phyloP scores from a whole-genome alignment of 1,140 invertebrate genomes.

The Drosophila kepulauana region DNA sequence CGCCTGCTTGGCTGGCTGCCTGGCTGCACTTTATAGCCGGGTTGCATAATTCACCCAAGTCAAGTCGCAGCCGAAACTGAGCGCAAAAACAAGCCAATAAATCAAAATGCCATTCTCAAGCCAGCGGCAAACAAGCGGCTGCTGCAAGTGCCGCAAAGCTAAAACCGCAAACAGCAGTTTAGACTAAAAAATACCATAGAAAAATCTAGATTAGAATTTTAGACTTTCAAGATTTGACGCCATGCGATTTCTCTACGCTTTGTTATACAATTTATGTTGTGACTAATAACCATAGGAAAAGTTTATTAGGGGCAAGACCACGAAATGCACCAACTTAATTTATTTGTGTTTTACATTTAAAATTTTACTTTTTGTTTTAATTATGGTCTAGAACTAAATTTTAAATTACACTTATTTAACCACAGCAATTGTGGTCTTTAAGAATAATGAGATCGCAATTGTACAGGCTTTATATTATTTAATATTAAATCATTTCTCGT shows the following conservation, averaged over 20 bases:
- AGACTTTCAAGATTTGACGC: not conserved
- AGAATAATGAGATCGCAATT: no score
- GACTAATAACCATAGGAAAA: no score
- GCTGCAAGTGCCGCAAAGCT: constrained; percentile 14
- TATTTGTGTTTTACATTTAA: no score
- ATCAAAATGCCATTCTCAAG: constrained; percentile 82
- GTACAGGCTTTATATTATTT: no score
- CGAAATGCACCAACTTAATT: no score
- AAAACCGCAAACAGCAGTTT: not conserved
- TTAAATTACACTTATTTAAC: no score
- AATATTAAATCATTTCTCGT: no score
- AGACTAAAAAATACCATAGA: constrained; percentile 8
- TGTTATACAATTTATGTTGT: not conserved
- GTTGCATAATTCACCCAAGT: constrained; percentile 48
- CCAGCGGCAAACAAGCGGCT: constrained; percentile 26
- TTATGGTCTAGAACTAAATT: no score
- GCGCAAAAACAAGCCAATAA: constrained; percentile 74
- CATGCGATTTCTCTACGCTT: not conserved
- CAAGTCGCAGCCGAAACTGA: constrained; percentile 62
- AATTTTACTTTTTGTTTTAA: no score
- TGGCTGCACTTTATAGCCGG: constrained; percentile 59
- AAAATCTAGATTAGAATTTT: not conserved
- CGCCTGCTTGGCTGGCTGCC: constrained; percentile 34
- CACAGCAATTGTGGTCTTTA: no score
- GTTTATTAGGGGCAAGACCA: no score